Base-by-base conservation (phyloP, 1,140 invertebrate genomes). In the Orussus abietinus region DNA sequence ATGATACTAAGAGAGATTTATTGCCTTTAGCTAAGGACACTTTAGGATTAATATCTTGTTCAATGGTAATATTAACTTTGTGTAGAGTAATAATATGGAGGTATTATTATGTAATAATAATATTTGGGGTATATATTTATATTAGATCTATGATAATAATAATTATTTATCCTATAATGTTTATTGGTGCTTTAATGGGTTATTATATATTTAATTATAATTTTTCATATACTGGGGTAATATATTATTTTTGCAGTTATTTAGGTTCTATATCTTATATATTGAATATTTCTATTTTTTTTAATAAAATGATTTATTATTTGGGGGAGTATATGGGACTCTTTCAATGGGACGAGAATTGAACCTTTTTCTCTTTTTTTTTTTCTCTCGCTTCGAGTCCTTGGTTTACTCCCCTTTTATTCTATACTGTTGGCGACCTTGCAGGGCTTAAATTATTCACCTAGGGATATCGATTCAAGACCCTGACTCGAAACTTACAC, bases 231-330 rank as follows among this genome's bases (percentile, higher is more conserved):
- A 64, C 43, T 53, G 47, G 53, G 45, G 21, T 64, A 71, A 48
- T 66, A 71, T 69, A 66, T 74, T 59, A 74, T 75, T 75, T 66
- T 62, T 74, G 69, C 75, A 57, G 56, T 60, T 39, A 42, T 64
- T 45, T 54, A n/a, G n/a, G n/a, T n/a, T n/a, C n/a, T n/a, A n/a
- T n/a, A 59, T 62, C 57, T 72, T 64, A 72, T 75, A 55, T 48
- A 69, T 53, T 62, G 37, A 26, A 38, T 20, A 11, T 5, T 19
- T 26, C 25, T 25, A 21, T 11, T 25, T 9, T n/a, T 35, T 6
- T 10, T 25, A 14, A 1, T 21, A 10, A n/a, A 20, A 26, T 15
- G 19, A 35, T 14, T 13, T 29, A 33, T 33, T 29, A 4, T 39
- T 31, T 26, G 13, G n/a, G n/a, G n/a, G n/a, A n/a, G 25, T 29